Conservation (phyloP, 2,888 invertebrate species). For the Noctua janthina region DNA sequence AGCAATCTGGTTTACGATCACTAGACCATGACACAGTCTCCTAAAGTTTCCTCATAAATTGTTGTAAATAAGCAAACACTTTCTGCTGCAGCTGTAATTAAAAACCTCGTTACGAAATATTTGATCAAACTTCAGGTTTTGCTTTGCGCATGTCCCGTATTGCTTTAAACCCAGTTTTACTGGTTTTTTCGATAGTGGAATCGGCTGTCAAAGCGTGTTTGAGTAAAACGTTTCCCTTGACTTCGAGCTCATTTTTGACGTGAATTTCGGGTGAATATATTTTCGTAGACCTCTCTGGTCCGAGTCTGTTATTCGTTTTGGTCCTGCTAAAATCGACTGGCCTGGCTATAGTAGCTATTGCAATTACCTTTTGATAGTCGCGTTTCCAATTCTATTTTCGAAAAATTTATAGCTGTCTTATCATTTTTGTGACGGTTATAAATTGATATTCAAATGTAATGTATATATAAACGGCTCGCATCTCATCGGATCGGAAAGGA, state of each 20-base stretch:
- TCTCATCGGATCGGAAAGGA: no score
- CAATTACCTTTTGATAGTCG: not conserved
- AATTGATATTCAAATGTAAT: no score
- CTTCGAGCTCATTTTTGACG: not conserved
- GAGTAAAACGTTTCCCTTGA: slow-evolving; percentile 14
- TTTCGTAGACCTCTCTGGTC: not conserved
- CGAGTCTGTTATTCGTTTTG: not conserved
- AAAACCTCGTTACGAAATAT: slow-evolving; percentile 26
- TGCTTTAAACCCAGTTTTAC: slow-evolving; percentile 5
- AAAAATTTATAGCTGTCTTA: not conserved
- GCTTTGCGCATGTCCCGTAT: slow-evolving; percentile 20
- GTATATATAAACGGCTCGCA: no score
- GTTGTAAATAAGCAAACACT: not conserved
- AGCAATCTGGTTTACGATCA: not conserved
- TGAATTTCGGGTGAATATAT: not conserved
- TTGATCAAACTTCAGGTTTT: slow-evolving; percentile 6
- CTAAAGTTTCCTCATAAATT: not conserved
- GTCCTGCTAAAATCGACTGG: not conserved
- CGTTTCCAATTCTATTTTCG: not conserved
- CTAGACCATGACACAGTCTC: not conserved
- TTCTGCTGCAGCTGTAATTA: slow-evolving; percentile 1
- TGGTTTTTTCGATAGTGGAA: slow-evolving; percentile 6
- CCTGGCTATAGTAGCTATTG: not conserved
- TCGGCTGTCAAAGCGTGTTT: slow-evolving; percentile 26
- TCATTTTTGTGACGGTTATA: not conserved